phyloP scores from a whole-genome alignment of 1,140 invertebrate species.

The Acromyrmex echinatior region DNA sequence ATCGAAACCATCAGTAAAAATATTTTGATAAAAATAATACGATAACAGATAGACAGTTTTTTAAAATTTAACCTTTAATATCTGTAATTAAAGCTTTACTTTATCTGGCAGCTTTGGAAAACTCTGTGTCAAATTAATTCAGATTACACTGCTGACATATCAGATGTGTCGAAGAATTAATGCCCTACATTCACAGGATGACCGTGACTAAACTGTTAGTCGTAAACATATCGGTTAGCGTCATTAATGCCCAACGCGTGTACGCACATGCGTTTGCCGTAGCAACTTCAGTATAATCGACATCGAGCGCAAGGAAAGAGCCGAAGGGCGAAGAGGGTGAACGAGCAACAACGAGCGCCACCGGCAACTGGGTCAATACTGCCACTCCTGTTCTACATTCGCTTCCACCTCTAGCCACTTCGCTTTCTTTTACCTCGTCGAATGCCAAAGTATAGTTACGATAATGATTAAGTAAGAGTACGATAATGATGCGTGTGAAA shows the following conservation, averaged over 20 bases:
- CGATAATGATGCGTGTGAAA: background rate
- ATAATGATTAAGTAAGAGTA: background rate
- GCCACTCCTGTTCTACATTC: constrained; percentile 73
- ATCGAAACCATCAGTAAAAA: background rate
- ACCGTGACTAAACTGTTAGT: constrained; percentile 1
- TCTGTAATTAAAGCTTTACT: background rate
- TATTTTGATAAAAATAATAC: background rate
- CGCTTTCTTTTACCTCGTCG: background rate
- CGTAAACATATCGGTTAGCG: constrained; percentile 1
- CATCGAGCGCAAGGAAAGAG: constrained; percentile 35
- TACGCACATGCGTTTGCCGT: background rate
- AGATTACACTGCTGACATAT: background rate
- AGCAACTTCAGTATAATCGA: constrained; percentile 42
- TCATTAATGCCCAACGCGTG: constrained; percentile 24
- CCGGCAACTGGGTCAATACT: constrained; percentile 82
- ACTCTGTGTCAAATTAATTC: background rate
- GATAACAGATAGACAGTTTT: background rate
- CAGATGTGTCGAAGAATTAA: constrained; percentile 29
- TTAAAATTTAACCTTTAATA: background rate
- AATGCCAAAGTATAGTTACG: background rate
- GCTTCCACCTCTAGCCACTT: constrained; percentile 1
- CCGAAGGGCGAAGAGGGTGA: constrained; percentile 60
- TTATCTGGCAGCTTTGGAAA: background rate
- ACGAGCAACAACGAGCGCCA: constrained; percentile 70
- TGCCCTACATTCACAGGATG: too few species aligned